Evolutionary conservation across 2,888 invertebrate genomes (phyloP).

Genomic region (Spialia ferax): DNA sequence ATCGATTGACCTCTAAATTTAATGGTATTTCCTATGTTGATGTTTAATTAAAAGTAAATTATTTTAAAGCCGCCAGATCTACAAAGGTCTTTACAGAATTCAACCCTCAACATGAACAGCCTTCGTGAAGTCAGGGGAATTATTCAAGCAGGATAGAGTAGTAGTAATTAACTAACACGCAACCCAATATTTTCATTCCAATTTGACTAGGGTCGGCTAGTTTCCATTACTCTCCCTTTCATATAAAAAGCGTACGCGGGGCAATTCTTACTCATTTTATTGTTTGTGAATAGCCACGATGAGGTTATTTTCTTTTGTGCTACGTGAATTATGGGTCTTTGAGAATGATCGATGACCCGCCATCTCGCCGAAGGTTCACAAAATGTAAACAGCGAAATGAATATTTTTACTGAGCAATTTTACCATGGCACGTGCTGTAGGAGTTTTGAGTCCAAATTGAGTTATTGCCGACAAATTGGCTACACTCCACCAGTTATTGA

Average conservation of each 20-base stretch:
- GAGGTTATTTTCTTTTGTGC: conserved; percentile 29
- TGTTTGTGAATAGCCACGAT: conserved; percentile 25
- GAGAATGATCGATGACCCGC: conserved; percentile 18
- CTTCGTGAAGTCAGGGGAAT: background rate
- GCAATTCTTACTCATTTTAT: conserved; percentile 22
- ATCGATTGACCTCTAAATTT: no score
- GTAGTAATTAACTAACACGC: conserved; percentile 17
- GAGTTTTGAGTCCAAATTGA: background rate
- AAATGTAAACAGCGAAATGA: conserved; percentile 8
- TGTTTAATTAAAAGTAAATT: background rate
- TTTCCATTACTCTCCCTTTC: conserved; percentile 16
- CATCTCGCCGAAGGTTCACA: conserved; percentile 1
- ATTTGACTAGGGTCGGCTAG: conserved; percentile 5
- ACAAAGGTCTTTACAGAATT: background rate
- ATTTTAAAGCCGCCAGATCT: background rate
- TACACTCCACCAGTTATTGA: background rate
- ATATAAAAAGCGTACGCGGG: conserved; percentile 3
- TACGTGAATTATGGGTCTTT: conserved; percentile 21
- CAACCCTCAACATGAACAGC: background rate
- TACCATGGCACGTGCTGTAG: background rate
- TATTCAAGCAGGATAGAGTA: conserved; percentile 13
- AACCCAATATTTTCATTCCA: conserved; percentile 20
- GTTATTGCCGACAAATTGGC: conserved; percentile 1
- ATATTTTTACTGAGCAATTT: background rate
- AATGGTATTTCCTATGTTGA: no score